These are phyloP conservation scores for Acrocephalus scirpaceus DNA, from an alignment of 2,797 vertebrate species.

Conservation along the genomic window DNA sequence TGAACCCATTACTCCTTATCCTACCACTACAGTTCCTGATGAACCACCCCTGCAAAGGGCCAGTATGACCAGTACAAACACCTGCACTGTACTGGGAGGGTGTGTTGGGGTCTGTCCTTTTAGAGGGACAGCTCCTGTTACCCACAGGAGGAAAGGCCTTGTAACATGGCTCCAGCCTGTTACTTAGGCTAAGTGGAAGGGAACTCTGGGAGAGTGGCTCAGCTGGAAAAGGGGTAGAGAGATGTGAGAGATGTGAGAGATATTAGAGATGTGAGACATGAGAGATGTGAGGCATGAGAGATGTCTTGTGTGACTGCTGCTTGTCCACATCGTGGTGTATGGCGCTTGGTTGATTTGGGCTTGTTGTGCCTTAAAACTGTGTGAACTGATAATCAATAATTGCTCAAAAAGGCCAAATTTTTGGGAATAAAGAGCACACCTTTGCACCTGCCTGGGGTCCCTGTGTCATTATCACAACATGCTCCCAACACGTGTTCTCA, in stretches of 20 bases:
- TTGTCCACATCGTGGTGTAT: fast-evolving
- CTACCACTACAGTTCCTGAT: background rate
- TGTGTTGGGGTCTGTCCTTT: fast-evolving
- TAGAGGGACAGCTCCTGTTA: fast-evolving
- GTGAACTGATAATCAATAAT: background rate
- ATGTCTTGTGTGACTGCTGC: background rate
- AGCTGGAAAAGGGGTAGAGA: background rate
- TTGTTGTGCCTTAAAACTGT: background rate
- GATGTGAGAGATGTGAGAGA: background rate
- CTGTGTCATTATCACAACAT: fast-evolving
- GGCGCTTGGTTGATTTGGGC: background rate
- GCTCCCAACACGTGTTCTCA: background rate
- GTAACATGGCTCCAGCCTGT: background rate
- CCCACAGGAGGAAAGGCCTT: background rate
- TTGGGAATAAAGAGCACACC: background rate
- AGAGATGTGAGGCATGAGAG: too few relatives aligned
- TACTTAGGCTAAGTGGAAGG: too few relatives aligned
- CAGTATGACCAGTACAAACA: background rate
- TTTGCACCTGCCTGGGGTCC: background rate
- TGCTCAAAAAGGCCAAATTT: background rate
- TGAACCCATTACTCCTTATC: background rate
- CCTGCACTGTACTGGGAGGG: background rate
- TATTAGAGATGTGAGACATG: background rate
- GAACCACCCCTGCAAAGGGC: background rate
- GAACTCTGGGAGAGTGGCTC: background rate